Conservation (phyloP, 2,797 vertebrate species). For the Pyrocephalus nanus region DNA sequence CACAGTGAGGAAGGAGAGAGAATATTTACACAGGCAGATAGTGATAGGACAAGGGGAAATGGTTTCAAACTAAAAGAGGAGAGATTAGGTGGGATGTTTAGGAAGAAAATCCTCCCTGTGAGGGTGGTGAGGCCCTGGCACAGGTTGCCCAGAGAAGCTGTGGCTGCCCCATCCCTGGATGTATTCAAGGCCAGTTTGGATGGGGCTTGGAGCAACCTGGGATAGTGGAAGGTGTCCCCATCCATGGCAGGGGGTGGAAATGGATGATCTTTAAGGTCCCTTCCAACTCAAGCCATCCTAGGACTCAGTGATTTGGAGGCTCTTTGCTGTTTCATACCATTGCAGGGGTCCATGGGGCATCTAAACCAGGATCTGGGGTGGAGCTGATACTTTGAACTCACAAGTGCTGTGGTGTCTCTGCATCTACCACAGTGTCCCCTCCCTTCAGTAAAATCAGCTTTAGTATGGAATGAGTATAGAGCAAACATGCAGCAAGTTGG, state of each 20-base stretch:
- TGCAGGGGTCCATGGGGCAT: fast-evolving
- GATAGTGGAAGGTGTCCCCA: not conserved
- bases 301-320: fast-evolving
- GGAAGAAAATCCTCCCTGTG: fast-evolving
- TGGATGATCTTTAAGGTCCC: fast-evolving
- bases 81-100: not conserved
- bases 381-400: not conserved
- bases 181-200: not conserved
- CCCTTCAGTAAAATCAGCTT: not conserved
- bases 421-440: too few relatives aligned
- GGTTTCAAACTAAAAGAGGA: not conserved
- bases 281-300: not conserved
- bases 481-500: not conserved
- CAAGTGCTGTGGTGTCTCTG: fast-evolving
- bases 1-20: not conserved
- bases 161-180: not conserved
- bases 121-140: not conserved
- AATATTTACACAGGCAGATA: not conserved
- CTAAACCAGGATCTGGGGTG: not conserved
- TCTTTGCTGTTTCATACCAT: too few relatives aligned
- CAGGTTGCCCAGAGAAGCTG: not conserved
- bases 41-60: not conserved
- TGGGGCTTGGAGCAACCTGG: not conserved
- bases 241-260: not conserved
- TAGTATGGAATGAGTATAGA: fast-evolving